These are phyloP conservation scores for Frankliniella fusca DNA, from an alignment of 2,888 invertebrate genomes.

Conservation along the genomic window DNA sequence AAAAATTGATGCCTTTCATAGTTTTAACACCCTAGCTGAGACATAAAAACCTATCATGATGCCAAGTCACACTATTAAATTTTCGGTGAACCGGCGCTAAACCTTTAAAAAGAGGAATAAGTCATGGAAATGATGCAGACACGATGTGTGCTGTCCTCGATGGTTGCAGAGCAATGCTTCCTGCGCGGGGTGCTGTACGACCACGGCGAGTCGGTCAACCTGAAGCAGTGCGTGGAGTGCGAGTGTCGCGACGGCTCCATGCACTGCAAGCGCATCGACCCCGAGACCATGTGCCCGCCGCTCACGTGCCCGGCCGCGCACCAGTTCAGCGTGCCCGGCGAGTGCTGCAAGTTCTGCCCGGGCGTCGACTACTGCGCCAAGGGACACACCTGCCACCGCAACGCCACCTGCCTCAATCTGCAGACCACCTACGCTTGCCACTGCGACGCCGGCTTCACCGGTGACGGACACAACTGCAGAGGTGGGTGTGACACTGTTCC, in stretches of 20 bases:
- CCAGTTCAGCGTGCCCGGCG: constrained; percentile 76
- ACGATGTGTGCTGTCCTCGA: too few relatives aligned
- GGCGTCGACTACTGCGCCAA: constrained; percentile 85
- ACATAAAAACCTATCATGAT: too few relatives aligned
- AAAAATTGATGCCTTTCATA: too few relatives aligned
- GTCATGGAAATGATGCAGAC: too few relatives aligned
- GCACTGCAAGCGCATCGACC: constrained; percentile 69
- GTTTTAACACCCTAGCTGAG: too few relatives aligned
- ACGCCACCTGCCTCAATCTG: constrained; percentile 87
- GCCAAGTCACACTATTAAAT: too few relatives aligned
- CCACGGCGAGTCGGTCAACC: constrained; percentile 71
- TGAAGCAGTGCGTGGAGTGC: constrained; percentile 75
- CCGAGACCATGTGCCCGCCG: constrained; percentile 68
- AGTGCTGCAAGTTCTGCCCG: constrained; percentile 85
- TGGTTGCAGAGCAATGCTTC: constrained; percentile 65
- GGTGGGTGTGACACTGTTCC: constrained; percentile 51
- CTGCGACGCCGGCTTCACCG: constrained; percentile 85
- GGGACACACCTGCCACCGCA: constrained; percentile 83
- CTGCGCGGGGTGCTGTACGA: constrained; percentile 66
- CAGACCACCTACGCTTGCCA: constrained; percentile 87
- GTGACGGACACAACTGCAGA: constrained; percentile 74
- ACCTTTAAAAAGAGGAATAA: too few relatives aligned
- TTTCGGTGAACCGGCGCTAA: too few relatives aligned
- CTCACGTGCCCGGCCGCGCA: constrained; percentile 71
- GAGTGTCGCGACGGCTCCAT: constrained; percentile 78